Evolutionary conservation across 2,888 invertebrate species (phyloP).

Genomic region (Ceriagrion tenellum): DNA sequence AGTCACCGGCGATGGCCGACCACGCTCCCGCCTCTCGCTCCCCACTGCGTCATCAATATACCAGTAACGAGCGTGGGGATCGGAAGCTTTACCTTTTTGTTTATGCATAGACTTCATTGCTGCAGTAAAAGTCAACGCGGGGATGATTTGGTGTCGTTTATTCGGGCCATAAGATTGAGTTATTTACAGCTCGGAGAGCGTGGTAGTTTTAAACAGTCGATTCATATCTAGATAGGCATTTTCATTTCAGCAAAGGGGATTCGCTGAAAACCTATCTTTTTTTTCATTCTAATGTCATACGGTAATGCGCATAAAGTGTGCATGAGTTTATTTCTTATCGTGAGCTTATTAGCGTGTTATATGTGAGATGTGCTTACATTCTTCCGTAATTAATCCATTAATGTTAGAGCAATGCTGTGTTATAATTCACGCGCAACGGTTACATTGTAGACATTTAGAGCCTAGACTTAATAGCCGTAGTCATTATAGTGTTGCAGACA

Average conservation of each 20-base stretch:
- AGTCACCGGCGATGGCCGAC: not conserved
- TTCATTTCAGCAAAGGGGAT: not conserved
- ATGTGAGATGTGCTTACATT: too few species aligned
- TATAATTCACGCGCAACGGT: too few species aligned
- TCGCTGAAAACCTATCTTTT: not conserved
- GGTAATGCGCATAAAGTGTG: too few species aligned
- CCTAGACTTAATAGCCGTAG: too few species aligned
- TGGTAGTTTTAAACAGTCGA: not conserved
- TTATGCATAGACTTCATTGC: conserved; percentile 3
- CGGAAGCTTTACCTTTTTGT: not conserved
- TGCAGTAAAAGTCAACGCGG: not conserved
- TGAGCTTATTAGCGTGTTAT: too few species aligned
- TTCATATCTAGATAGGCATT: not conserved
- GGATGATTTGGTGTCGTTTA: conserved; percentile 25
- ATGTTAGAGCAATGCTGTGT: too few species aligned
- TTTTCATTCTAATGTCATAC: not conserved
- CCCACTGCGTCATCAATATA: conserved; percentile 29
- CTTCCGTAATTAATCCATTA: too few species aligned
- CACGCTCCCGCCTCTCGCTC: not conserved
- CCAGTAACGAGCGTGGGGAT: not conserved
- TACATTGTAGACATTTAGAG: too few species aligned
- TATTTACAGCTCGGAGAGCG: not conserved
- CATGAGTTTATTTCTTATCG: too few species aligned
- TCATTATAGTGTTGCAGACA: too few species aligned
- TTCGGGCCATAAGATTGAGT: not conserved